These are phyloP conservation scores for Montifringilla adamsi DNA, from an alignment of 2,113 vertebrate species.

Conservation along the genomic window DNA sequence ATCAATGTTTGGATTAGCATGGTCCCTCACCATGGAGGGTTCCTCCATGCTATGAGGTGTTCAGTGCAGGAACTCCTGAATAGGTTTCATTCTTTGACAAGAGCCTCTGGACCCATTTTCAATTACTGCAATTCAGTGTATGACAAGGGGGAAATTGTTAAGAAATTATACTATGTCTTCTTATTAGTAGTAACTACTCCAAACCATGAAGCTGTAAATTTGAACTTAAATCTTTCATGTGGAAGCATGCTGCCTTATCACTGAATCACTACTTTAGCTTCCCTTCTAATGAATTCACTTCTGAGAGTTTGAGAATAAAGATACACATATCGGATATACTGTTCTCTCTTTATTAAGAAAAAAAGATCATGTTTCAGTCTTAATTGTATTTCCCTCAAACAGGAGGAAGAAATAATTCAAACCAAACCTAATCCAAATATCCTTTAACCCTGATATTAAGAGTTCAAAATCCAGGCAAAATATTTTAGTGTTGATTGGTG, in stretches of 20 bases:
- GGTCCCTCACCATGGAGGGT: too few species aligned
- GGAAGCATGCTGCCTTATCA: neutral
- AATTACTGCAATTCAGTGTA: neutral
- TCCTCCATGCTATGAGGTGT: too few species aligned
- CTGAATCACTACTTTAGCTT: neutral
- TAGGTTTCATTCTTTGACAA: neutral
- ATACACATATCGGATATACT: neutral
- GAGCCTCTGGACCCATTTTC: neutral
- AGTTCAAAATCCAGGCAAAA: neutral
- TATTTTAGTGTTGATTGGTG: neutral
- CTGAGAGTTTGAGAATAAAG: slow-evolving; percentile 10
- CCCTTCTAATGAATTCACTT: neutral
- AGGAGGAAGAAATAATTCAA: slow-evolving; percentile 16
- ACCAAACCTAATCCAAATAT: neutral
- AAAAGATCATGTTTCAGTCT: neutral
- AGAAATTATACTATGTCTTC: neutral
- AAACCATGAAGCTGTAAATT: neutral
- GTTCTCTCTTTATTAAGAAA: slow-evolving; percentile 3
- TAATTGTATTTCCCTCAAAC: neutral
- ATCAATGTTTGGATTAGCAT: neutral
- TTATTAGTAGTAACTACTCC: neutral
- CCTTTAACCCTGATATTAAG: neutral
- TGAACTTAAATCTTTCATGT: neutral
- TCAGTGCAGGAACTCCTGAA: neutral
- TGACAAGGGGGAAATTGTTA: neutral